Conservation (phyloP, 2,113 vertebrate genomes). For the Ceyx melanurus region DNA sequence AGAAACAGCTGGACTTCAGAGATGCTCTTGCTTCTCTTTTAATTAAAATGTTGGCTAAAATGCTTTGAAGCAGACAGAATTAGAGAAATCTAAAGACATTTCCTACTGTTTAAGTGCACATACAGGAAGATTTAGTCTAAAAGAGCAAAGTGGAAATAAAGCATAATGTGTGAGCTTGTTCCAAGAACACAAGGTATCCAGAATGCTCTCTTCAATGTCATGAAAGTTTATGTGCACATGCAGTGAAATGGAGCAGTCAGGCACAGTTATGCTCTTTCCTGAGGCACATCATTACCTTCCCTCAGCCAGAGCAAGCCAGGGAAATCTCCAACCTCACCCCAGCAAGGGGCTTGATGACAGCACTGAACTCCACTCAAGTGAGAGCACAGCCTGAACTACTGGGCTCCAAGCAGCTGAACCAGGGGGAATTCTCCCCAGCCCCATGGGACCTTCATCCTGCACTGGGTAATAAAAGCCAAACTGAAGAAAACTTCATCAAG, state of each 20-base stretch:
- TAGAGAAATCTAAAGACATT: neutral
- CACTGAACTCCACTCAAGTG: neutral
- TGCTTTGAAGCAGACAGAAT: neutral
- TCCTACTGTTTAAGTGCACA: neutral
- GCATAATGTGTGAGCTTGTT: neutral
- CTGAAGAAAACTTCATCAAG: neutral
- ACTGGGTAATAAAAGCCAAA: neutral
- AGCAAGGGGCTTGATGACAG: neutral
- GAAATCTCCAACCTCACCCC: neutral
- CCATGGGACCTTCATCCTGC: neutral
- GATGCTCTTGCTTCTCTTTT: neutral
- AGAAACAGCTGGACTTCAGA: neutral
- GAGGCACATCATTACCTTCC: neutral
- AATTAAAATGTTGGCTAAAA: neutral
- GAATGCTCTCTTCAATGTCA: neutral
- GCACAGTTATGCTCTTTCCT: neutral
- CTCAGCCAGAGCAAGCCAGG: neutral
- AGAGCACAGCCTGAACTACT: neutral
- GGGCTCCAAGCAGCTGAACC: neutral
- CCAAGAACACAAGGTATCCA: neutral
- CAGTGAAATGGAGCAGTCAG: neutral
- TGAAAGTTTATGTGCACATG: neutral
- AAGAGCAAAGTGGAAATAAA: neutral
- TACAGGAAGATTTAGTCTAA: neutral
- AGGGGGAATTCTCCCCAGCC: neutral